Evolutionary conservation across 2,888 invertebrate species (phyloP).

Genomic region (Osmoderma eremita): DNA sequence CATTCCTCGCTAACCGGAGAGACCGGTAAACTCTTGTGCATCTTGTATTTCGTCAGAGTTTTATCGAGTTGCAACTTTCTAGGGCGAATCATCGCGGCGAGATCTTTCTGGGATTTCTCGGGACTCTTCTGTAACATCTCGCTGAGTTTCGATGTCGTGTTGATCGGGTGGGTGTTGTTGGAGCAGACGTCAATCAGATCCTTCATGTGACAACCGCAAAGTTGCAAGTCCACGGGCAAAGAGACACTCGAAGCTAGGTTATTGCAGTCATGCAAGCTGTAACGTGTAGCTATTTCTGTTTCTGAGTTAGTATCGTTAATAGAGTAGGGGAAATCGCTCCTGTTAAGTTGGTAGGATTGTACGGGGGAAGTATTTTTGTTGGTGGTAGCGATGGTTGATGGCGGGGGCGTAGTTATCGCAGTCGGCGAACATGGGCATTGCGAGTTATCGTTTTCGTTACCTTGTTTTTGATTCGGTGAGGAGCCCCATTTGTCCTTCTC

Average conservation of each 20-base stretch:
- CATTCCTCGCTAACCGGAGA: conserved; percentile 83
- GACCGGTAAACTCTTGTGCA: conserved; percentile 80
- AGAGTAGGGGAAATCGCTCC: conserved; percentile 50
- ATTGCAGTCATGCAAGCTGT: conserved; percentile 34
- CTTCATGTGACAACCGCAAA: conserved; percentile 62
- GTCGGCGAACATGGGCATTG: conserved; percentile 39
- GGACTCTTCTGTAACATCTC: conserved; percentile 54
- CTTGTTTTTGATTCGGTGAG: conserved; percentile 49
- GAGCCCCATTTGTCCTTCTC: conserved; percentile 64
- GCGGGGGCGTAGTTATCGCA: not conserved
- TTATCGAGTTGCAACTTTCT: conserved; percentile 60
- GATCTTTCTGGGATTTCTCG: conserved; percentile 49
- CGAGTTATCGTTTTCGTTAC: conserved; percentile 46
- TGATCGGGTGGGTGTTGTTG: conserved; percentile 14
- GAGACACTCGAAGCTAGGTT: conserved; percentile 52
- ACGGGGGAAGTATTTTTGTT: conserved; percentile 39
- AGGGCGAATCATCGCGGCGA: conserved; percentile 57
- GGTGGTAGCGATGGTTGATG: not conserved
- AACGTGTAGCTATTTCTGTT: conserved; percentile 32
- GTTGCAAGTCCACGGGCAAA: conserved; percentile 59
- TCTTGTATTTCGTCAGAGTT: conserved; percentile 60
- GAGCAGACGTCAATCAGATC: conserved; percentile 48
- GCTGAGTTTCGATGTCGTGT: conserved; percentile 52
- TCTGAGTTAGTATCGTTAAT: conserved; percentile 54
- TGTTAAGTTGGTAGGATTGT: conserved; percentile 48